Base-by-base conservation (phyloP, 2,888 invertebrate genomes). In the Andrena trimmerana region DNA sequence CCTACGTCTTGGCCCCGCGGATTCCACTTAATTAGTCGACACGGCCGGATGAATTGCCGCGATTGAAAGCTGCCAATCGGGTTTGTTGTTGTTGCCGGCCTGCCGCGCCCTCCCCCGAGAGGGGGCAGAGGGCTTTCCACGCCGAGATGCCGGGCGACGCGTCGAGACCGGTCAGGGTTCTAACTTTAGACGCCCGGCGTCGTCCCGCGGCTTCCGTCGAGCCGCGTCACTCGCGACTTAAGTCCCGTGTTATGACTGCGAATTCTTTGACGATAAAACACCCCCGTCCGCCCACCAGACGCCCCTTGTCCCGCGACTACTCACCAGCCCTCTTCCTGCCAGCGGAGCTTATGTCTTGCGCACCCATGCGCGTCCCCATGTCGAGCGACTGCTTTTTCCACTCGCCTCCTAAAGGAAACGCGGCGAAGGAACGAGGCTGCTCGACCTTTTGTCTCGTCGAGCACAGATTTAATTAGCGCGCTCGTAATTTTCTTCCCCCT, bases 251-350 rank as follows among this genome's bases (percentile, higher is more conserved):
- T 89, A 87, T 89, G 87, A 86, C 90, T 88, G 86, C 81, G 81
- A 87, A 90, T 90, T 88, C 84, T 85, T 85, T 71, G 59, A 78
- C 89, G 84, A 86, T 87, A 88, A 90, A 86, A 85, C 84, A 76
- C 68, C 48, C 27, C 67, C 29, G 16, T 57, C 36, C n/a, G 42
- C 27, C 20, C 52, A 20, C 3, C 52, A 33, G 13, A 10, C 20
- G 31, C 10, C 42, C 16, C 33, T 42, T 10, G 5, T n/a, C 20
- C 33, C 20, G 31, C 29, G 13, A 2, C 60, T 20, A 29, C 48
- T 31, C 48, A 10, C 33, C 27, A 24, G 20, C 10, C 42, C 24
- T 52, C 13, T 71, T 31, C 62, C 33, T 33, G 24, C 69, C 13
- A 31, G 31, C 29, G 10, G 3, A 24, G 36, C 50, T 50, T 52